Percentiles rank a stretch among this genome's conserved stretches.
These are phyloP conservation scores for Leptogaster cylindrica DNA, from an alignment of 2,888 invertebrate genomes.

Conservation along the genomic window DNA sequence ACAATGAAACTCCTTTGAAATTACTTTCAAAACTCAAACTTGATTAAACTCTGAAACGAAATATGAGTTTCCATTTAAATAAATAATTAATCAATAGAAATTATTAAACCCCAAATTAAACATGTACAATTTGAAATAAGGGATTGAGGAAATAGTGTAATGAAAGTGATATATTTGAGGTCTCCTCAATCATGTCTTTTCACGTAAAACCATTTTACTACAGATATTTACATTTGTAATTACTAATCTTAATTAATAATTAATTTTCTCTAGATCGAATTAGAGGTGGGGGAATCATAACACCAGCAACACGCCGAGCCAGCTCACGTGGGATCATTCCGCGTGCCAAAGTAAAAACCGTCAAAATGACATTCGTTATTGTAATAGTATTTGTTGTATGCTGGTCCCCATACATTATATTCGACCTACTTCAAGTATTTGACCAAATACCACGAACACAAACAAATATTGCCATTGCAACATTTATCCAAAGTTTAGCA, in stretches of 20 bases:
- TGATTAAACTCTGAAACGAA: too few relatives aligned
- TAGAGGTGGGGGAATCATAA: constrained; percentile 53
- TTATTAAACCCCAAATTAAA: too few relatives aligned
- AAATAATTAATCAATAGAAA: too few relatives aligned
- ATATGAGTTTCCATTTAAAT: too few relatives aligned
- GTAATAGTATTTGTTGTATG: constrained; percentile 93
- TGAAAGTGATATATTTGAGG: too few relatives aligned
- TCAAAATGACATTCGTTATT: constrained; percentile 97
- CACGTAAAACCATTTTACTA: too few relatives aligned
- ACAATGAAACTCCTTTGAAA: too few relatives aligned
- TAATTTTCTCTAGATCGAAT: constrained; percentile 51
- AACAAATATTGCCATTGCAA: constrained; percentile 82
- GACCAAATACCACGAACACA: constrained; percentile 80
- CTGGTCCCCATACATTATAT: constrained; percentile 95
- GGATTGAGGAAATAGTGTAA: too few relatives aligned
- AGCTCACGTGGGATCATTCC: constrained; percentile 94
- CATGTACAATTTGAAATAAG: too few relatives aligned
- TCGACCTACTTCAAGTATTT: constrained; percentile 88
- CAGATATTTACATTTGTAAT: too few relatives aligned
- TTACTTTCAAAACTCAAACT: too few relatives aligned
- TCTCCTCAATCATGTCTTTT: too few relatives aligned
- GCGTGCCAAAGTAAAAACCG: constrained; percentile 93
- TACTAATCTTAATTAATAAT: not conserved
- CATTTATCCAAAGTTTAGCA: constrained; percentile 89
- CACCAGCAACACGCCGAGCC: constrained; percentile 73